A percentile compares a stretch with the other conserved stretches of the same genome.
phyloP scores from a whole-genome alignment of 23 tunicate genomes.

The Trididemnum nubilum region DNA sequence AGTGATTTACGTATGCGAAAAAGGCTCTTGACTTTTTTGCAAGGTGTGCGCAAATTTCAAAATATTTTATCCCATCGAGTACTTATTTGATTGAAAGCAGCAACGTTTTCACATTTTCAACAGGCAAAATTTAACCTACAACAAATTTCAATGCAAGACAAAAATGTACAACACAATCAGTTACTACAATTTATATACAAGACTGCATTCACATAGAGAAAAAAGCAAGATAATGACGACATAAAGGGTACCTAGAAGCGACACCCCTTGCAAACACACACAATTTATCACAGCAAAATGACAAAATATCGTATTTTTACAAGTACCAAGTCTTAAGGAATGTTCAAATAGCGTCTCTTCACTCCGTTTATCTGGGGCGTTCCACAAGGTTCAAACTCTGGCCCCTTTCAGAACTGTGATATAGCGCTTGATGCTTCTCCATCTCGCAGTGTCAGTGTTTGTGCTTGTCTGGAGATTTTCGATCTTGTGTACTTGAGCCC shows the following conservation, averaged over 20 bases:
- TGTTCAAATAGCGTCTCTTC: neutral
- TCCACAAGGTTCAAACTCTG: neutral
- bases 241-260: neutral
- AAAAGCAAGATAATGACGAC: neutral
- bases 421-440: neutral
- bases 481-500: slow-evolving; percentile 36
- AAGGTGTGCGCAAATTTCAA: neutral
- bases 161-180: neutral
- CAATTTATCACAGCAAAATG: neutral
- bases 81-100: neutral
- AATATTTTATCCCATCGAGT: neutral
- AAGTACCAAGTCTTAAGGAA: neutral
- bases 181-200: neutral
- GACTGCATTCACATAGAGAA: slow-evolving; percentile 1
- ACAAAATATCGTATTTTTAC: neutral
- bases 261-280: neutral
- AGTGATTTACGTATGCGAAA: neutral
- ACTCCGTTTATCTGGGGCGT: neutral
- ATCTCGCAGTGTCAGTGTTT: slow-evolving; percentile 31
- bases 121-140: neutral
- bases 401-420: neutral
- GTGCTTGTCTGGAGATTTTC: slow-evolving; percentile 59
- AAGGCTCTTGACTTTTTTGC: neutral
- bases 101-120: neutral
- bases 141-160: neutral